Evolutionary conservation across 1,140 invertebrate species (phyloP).

Genomic region (Trissolcus basalis): DNA sequence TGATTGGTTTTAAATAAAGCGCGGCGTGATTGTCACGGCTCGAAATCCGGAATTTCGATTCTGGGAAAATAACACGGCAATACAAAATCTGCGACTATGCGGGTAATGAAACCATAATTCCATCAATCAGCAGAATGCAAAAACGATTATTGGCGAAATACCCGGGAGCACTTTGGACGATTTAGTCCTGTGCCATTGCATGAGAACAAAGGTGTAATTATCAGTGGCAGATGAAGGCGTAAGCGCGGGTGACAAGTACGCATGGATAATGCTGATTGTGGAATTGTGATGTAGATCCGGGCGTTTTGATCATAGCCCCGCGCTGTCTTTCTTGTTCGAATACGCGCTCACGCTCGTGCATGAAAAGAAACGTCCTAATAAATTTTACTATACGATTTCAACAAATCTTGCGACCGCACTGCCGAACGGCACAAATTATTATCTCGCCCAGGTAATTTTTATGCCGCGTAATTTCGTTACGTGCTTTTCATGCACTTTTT

Average conservation of each 20-base stretch:
- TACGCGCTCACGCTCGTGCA: no score
- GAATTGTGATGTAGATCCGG: slow-evolving; percentile 47
- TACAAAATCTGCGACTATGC: slow-evolving; percentile 15
- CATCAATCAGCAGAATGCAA: slow-evolving; percentile 37
- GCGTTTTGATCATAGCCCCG: slow-evolving; percentile 33
- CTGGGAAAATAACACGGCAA: slow-evolving; percentile 34
- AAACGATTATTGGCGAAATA: slow-evolving; percentile 58
- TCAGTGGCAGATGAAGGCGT: slow-evolving; percentile 54
- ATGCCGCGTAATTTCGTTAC: not conserved
- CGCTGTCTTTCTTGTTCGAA: slow-evolving; percentile 6
- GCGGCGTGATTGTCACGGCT: not conserved
- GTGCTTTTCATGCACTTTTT: slow-evolving; percentile 51
- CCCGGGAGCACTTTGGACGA: slow-evolving; percentile 38
- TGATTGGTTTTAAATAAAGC: slow-evolving; percentile 25
- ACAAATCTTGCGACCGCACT: no score
- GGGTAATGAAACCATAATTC: slow-evolving; percentile 54
- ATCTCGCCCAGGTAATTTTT: no score
- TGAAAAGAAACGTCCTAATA: no score
- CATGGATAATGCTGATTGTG: slow-evolving; percentile 54
- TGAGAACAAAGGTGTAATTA: slow-evolving; percentile 55
- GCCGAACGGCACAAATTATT: no score
- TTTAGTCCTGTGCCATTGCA: slow-evolving; percentile 36
- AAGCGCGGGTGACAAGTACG: slow-evolving; percentile 52
- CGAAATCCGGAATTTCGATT: slow-evolving; percentile 37
- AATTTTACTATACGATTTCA: no score